Evolutionary conservation across 35 echinoderm and acorn worm species (phyloP).

Genomic region (Hemicentrotus pulcherrimus): DNA sequence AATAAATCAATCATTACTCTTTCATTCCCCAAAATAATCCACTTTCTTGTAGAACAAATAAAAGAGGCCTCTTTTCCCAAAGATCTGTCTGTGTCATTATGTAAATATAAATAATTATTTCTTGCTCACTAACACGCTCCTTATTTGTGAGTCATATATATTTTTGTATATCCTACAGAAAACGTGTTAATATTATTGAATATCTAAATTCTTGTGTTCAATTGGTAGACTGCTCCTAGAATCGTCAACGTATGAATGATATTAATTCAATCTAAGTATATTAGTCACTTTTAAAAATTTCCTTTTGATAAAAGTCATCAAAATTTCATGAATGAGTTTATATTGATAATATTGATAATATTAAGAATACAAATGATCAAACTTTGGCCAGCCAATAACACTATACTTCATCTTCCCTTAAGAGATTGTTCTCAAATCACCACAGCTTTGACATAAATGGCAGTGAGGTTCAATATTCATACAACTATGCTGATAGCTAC

Average conservation of each 20-base stretch:
- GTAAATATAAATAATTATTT: neutral
- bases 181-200: neutral
- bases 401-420: neutral
- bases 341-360: too few species aligned
- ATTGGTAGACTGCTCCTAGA: neutral
- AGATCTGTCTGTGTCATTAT: neutral
- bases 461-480: slow-evolving; percentile 3
- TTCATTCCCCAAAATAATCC: neutral
- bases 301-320: too few species aligned
- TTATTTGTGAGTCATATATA: neutral
- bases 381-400: neutral
- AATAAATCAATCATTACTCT: neutral
- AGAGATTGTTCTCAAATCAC: neutral
- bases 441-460: neutral
- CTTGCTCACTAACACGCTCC: neutral
- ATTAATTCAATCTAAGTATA: too few species aligned
- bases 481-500: neutral
- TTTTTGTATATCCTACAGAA: neutral
- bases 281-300: too few species aligned
- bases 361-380: neutral
- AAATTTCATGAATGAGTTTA: too few species aligned
- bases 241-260: neutral
- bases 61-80: neutral
- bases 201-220: too few species aligned
- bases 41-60: neutral